Percentiles rank a stretch among this genome's conserved stretches.
Conservation (phyloP, 2,888 invertebrate genomes). For the Lithophane semibrunnea region DNA sequence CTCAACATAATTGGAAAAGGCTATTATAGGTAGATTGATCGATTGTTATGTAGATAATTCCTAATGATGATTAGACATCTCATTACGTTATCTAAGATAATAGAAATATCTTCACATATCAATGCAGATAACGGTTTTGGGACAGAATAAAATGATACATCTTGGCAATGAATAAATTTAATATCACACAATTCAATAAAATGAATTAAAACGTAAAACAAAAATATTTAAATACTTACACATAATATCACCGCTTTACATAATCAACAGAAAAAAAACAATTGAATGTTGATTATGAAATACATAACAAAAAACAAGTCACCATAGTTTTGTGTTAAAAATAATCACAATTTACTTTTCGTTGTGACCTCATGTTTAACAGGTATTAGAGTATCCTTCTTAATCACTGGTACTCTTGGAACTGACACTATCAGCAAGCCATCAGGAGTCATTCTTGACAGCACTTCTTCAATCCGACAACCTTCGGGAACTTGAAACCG, state of each 20-base stretch:
- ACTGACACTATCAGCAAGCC: slow-evolving; percentile 77
- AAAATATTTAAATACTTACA: slow-evolving; percentile 15
- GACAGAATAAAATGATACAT: slow-evolving; percentile 5
- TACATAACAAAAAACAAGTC: slow-evolving; percentile 2
- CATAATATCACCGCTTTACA: slow-evolving; percentile 27
- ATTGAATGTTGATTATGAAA: slow-evolving; percentile 26
- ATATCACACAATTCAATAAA: slow-evolving; percentile 40
- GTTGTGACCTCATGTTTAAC: slow-evolving; percentile 72
- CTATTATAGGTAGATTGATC: no score
- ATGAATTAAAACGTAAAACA: slow-evolving; percentile 4
- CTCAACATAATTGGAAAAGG: no score
- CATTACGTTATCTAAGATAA: slow-evolving; percentile 12
- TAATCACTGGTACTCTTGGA: slow-evolving; percentile 70
- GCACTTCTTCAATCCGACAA: slow-evolving; percentile 74
- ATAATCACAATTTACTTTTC: slow-evolving; percentile 76
- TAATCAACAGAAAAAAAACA: slow-evolving; percentile 18
- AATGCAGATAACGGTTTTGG: slow-evolving; percentile 19
- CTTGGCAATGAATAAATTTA: slow-evolving; percentile 40
- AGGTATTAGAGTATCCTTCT: slow-evolving; percentile 79
- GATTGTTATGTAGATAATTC: neutral
- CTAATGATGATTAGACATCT: neutral
- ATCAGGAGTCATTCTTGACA: slow-evolving; percentile 77
- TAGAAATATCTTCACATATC: neutral
- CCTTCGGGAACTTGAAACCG: slow-evolving; percentile 78
- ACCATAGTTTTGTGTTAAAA: neutral